Evolutionary conservation across 2,797 vertebrate species (phyloP).

Genomic region (Champsocephalus esox): DNA sequence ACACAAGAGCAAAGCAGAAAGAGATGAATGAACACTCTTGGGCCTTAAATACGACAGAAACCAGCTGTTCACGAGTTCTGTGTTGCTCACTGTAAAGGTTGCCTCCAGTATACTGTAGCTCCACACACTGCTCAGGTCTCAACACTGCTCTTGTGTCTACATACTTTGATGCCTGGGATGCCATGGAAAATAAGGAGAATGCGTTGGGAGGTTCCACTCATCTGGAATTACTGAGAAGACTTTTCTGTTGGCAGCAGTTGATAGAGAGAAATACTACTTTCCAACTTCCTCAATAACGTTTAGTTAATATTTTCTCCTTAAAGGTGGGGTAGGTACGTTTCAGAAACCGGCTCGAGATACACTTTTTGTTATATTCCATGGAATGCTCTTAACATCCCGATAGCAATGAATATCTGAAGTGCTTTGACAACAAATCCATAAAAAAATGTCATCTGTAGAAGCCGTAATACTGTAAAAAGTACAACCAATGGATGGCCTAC

Average conservation of each 20-base stretch:
- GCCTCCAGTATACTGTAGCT: slow-evolving; percentile 18
- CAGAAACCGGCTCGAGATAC: too few relatives aligned
- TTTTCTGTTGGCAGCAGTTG: slow-evolving; percentile 41
- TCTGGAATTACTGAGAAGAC: slow-evolving; percentile 47
- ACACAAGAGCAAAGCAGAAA: slow-evolving; percentile 21
- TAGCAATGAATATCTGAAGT: too few relatives aligned
- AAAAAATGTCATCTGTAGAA: too few relatives aligned
- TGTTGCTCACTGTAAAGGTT: slow-evolving; percentile 27
- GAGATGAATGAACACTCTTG: slow-evolving; percentile 38
- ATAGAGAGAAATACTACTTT: not conserved
- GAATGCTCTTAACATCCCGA: too few relatives aligned
- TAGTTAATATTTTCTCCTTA: too few relatives aligned
- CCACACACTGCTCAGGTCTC: slow-evolving; percentile 31
- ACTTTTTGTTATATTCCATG: too few relatives aligned
- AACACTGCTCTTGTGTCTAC: slow-evolving; percentile 40
- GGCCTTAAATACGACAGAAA: slow-evolving; percentile 37
- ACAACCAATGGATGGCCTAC: too few relatives aligned
- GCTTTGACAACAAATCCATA: too few relatives aligned
- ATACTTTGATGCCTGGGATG: slow-evolving; percentile 24
- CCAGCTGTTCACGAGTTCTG: slow-evolving; percentile 43
- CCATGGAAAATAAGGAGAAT: slow-evolving; percentile 47
- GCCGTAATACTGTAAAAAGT: too few relatives aligned
- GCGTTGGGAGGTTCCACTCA: slow-evolving; percentile 45
- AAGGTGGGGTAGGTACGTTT: too few relatives aligned
- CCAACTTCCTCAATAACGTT: too few relatives aligned